Evolutionary conservation across 2,113 vertebrate species (phyloP), one percentile per base, ranked within the genome.

Genomic region (Thunnus maccoyii): DNA sequence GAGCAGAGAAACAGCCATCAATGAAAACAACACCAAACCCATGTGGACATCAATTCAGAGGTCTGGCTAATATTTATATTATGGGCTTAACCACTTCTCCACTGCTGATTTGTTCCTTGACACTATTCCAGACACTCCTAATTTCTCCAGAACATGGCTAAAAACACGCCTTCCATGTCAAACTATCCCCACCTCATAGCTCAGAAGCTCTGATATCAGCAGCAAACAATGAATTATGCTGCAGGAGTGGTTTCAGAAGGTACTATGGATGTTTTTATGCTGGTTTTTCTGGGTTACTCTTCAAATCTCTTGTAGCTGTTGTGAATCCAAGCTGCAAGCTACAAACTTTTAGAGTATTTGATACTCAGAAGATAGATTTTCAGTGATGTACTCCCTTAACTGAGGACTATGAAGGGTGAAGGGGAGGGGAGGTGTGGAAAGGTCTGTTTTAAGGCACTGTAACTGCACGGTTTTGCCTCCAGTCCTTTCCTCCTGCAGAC

Each of bases 361-460:
- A 76, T 17, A 22, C 20, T 51, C 54, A 8, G 47, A 69, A 60
- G 14, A n/a, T 41, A 41, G 56, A 15, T 62, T 62, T 74, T 57
- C 20, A 72, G 52, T 12, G 25, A 48, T 55, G 22, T 76, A 12
- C 46, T 74, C 22, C 56, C 73, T 83, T 63, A 78, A 62, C 41
- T 4, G n/a, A 47, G 25, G 57, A 62, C 70, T 58, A 27, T 9
- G 57, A 48, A 47, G 44, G 51, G 32, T 57, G 63, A 44, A 48
- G 54, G 56, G 66, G 18, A 18, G 32, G 55, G 30, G 51, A 78
- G 54, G 74, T 5, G 27, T 44, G 41, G 54, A 47, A 56, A 70
- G 56, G 47, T 61, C 52, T 22, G 3, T 27, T 72, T 70, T 87
- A 93, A 94, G 93, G 92, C 93, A 92, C 88, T 88, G 68, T 52